Percentiles rank a stretch among this genome's conserved stretches.
phyloP scores from a whole-genome alignment of 2,113 vertebrate species.

The Chaetodon auriga region DNA sequence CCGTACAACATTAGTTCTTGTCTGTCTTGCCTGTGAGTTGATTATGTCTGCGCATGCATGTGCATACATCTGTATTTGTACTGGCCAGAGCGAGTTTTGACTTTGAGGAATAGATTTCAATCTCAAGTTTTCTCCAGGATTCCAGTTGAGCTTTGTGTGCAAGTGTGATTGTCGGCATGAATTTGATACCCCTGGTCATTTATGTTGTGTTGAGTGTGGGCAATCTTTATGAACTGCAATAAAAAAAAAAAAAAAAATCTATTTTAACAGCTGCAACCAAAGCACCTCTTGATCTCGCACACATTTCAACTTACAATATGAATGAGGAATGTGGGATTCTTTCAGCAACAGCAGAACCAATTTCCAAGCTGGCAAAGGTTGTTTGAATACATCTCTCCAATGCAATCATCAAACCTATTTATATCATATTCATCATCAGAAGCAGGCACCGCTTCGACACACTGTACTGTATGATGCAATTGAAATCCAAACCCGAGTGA shows the following conservation, averaged over 20 bases:
- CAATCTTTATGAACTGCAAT: conserved; percentile 5
- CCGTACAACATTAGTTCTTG: not conserved
- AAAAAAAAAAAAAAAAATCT: conserved; percentile 17
- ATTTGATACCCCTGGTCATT: not conserved
- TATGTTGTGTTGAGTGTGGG: not conserved
- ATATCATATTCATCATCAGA: conserved; percentile 30
- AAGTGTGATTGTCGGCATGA: not conserved
- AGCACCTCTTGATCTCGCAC: not conserved
- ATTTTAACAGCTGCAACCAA: conserved; percentile 9
- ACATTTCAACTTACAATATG: not conserved
- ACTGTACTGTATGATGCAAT: not conserved
- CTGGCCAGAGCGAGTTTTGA: not conserved
- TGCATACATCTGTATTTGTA: not conserved
- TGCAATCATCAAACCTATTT: conserved; percentile 30
- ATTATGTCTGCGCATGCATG: not conserved
- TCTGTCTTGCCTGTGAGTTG: not conserved
- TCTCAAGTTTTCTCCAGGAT: not conserved
- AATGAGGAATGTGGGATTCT: conserved; percentile 12
- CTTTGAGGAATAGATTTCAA: conserved; percentile 18
- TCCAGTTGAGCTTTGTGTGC: not conserved
- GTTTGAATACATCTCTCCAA: conserved; percentile 23
- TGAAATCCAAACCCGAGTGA: conserved; percentile 17
- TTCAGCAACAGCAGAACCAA: conserved; percentile 28
- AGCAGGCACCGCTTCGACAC: not conserved
- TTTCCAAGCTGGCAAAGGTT: conserved; percentile 44